Percentiles rank a stretch among this genome's conserved stretches.
These are phyloP conservation scores for Myotis brandtii DNA, from an alignment of 2,113 vertebrate species.

Conservation along the genomic window DNA sequence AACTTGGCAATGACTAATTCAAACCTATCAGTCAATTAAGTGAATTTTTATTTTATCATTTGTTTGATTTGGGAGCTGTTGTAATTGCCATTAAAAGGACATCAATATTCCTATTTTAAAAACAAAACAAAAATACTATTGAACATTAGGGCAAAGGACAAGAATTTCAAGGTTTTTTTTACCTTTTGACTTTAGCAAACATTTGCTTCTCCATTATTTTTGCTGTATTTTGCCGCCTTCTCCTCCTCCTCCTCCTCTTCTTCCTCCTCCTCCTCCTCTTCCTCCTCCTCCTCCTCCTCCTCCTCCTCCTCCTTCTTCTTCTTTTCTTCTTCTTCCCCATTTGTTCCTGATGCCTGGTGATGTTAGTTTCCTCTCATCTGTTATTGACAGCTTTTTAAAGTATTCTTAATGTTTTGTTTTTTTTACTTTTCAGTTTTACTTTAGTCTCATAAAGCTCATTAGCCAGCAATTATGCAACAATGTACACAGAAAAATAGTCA, in stretches of 20 bases:
- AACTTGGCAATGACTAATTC: conserved; percentile 72
- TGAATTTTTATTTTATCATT: conserved; percentile 72
- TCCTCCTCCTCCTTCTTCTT: no score
- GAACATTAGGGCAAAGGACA: conserved; percentile 77
- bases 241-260: no score
- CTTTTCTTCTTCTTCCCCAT: conserved; percentile 8
- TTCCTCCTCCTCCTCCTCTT: not conserved
- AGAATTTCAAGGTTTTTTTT: conserved; percentile 64
- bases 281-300: no score
- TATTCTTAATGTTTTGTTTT: conserved; percentile 7
- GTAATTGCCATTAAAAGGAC: conserved; percentile 62
- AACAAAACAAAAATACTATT: conserved; percentile 74
- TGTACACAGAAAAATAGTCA: conserved; percentile 46
- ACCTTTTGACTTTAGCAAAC: conserved; percentile 75
- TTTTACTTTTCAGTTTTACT: conserved; percentile 62
- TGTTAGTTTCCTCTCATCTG: conserved; percentile 18
- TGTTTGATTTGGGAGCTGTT: conserved; percentile 76
- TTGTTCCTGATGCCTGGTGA: conserved; percentile 13
- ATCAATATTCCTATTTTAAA: conserved; percentile 71
- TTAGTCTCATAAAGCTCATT: conserved; percentile 57
- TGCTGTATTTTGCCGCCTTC: not conserved
- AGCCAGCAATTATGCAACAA: conserved; percentile 54
- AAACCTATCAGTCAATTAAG: conserved; percentile 68
- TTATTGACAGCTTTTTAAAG: conserved; percentile 31
- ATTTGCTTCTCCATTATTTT: conserved; percentile 63